Percentiles rank a stretch among this genome's conserved stretches.
Conservation (phyloP, 2,888 invertebrate genomes). For the Cheilosia impressa region DNA sequence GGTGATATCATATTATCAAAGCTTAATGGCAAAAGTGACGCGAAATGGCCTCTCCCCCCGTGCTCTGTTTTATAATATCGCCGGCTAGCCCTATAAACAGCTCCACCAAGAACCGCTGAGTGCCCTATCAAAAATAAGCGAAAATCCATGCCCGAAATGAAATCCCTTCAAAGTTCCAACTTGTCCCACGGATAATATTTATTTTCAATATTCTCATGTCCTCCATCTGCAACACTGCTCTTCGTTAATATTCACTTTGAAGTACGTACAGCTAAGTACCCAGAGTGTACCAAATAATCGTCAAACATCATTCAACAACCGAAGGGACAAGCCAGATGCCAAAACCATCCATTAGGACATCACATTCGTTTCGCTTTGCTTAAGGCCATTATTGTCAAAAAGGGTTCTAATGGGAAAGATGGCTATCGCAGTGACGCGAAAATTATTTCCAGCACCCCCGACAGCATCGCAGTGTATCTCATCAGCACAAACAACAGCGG, state of each 20-base stretch:
- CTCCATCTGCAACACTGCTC: neutral
- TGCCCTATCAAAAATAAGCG: too few species aligned
- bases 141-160: too few species aligned
- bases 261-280: neutral
- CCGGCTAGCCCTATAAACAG: too few species aligned
- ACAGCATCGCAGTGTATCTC: neutral
- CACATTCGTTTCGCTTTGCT: neutral
- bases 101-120: too few species aligned
- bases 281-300: neutral
- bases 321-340: constrained; percentile 21
- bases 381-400: constrained; percentile 38
- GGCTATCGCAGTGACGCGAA: constrained; percentile 11
- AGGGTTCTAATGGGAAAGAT: constrained; percentile 14
- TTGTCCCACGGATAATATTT: too few species aligned
- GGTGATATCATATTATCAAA: too few species aligned
- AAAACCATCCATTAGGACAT: constrained; percentile 18
- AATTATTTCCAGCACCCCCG: constrained; percentile 19
- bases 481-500: constrained; percentile 16
- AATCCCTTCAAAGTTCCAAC: too few species aligned
- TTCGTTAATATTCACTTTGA: neutral
- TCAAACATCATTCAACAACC: neutral
- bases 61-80: too few species aligned
- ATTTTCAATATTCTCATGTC: too few species aligned
- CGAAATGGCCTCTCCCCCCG: too few species aligned
- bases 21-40: too few species aligned